Evolutionary conservation across 2,113 vertebrate species (phyloP), one percentile per base, ranked within the genome.

Genomic region (Grammatotria lemairii): DNA sequence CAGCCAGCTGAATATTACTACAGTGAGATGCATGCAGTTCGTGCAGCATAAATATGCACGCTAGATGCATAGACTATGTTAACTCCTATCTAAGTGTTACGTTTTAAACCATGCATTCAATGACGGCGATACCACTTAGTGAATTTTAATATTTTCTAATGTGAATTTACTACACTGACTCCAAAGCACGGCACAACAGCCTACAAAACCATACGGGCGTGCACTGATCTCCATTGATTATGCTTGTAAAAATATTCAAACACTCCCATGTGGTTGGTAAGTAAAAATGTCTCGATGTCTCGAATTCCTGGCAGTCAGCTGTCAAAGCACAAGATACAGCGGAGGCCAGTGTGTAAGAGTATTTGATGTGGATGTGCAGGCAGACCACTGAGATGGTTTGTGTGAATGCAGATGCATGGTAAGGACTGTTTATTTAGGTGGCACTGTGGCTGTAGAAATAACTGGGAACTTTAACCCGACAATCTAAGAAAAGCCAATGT

Each of bases 321-420:
- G 91, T 87, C 85, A 85, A 86, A 95, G 90, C 85, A 91, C 33
- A 81, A 82, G 88, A 82, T 73, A 81, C 75, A 93, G 85, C 53
- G 16, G 82, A 95, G 86, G 81, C 73, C 84, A 82, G 82, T 81
- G 83, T 33, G 65, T 49, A 58, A 85, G 87, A 14, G 31, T 54
- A 88, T 92, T 95, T 96, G 93, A 96, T 95, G 95, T 96, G 95
- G 95, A 94, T 87, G 86, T 88, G 35, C 54, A 87, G 89, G 87
- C 84, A 75, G 65, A 90, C 89, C 88, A 80, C 92, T 92, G 85
- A 88, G 78, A 83, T 89, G 85, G 55, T 92, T 89, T 92, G 87
- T 87, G 93, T 86, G 89, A 91, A 87, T 87, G 89, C 68, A 90
- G 81, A 90, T 55, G 91, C 90, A 93, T 92, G 78, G 63, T n/a